Evolutionary conservation across 2,888 invertebrate species (phyloP).

Genomic region (Willowsia nigromaculata): DNA sequence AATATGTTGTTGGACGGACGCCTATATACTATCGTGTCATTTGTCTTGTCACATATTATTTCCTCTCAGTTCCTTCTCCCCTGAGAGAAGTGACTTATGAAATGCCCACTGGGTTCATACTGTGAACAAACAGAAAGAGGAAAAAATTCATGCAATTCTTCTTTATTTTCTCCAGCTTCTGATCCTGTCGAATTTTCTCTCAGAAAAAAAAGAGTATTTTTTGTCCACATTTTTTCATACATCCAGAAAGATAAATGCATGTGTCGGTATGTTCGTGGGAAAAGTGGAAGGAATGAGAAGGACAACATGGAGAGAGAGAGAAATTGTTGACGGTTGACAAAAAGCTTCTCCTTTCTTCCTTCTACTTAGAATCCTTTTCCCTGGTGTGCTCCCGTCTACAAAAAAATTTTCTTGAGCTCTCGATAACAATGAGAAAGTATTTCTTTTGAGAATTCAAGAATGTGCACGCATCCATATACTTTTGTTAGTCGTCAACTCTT

Average conservation of each 20-base stretch:
- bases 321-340: conserved; percentile 62
- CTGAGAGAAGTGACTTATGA: conserved; percentile 12
- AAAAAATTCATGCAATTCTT: conserved; percentile 7
- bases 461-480: neutral
- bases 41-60: conserved; percentile 61
- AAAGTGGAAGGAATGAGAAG: conserved; percentile 8
- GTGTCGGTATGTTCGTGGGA: conserved; percentile 57
- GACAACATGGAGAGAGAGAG: neutral
- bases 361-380: neutral
- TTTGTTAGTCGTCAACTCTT: too few species aligned
- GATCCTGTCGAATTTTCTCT: conserved; percentile 15
- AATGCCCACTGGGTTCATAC: conserved; percentile 6
- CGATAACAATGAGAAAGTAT: conserved; percentile 40
- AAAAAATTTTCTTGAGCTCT: neutral
- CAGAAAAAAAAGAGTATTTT: too few species aligned
- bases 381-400: neutral
- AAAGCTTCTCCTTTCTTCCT: conserved; percentile 10
- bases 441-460: neutral
- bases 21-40: conserved; percentile 41
- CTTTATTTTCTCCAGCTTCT: neutral
- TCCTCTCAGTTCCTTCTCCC: neutral
- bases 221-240: conserved; percentile 53
- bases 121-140: neutral
- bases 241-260: conserved; percentile 13
- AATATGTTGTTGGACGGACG: conserved; percentile 45